Conservation (phyloP, 2,113 vertebrate species). For the Bolborhynchus lineola region DNA sequence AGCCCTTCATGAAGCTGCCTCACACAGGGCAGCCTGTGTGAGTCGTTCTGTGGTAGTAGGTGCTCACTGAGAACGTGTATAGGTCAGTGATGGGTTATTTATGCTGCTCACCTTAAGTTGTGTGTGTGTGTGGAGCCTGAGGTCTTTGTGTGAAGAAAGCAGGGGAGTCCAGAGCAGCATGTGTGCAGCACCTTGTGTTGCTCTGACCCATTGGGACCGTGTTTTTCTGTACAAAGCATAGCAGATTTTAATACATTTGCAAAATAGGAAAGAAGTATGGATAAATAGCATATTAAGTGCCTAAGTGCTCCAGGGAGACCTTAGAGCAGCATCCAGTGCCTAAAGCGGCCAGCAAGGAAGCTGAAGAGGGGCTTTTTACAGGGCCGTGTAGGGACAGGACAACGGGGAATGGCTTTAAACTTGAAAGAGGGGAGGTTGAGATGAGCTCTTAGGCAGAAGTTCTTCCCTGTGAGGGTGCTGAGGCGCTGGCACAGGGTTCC, state of each 20-base stretch:
- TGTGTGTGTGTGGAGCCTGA: accelerated
- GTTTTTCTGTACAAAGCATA: neutral
- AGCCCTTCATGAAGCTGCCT: accelerated
- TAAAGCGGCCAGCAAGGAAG: neutral
- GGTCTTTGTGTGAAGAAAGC: neutral
- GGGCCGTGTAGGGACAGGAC: neutral
- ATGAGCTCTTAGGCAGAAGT: neutral
- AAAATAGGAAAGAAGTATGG: neutral
- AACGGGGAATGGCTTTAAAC: neutral
- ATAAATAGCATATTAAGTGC: neutral
- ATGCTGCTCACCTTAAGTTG: neutral
- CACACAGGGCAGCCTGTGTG: too few species aligned
- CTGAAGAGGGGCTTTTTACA: neutral
- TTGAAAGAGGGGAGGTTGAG: neutral
- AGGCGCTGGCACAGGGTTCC: neutral
- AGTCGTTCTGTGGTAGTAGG: neutral
- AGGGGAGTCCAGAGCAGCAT: neutral
- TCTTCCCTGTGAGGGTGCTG: neutral
- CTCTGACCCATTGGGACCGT: accelerated
- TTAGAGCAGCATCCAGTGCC: neutral
- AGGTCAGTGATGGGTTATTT: neutral
- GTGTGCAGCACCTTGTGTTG: neutral
- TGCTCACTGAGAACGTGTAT: accelerated
- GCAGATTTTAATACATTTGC: neutral
- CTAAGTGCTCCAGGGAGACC: neutral